Percentiles rank a stretch among this genome's conserved stretches.
These are phyloP conservation scores for Thunnus maccoyii DNA, from an alignment of 2,113 vertebrate genomes.

Conservation along the genomic window DNA sequence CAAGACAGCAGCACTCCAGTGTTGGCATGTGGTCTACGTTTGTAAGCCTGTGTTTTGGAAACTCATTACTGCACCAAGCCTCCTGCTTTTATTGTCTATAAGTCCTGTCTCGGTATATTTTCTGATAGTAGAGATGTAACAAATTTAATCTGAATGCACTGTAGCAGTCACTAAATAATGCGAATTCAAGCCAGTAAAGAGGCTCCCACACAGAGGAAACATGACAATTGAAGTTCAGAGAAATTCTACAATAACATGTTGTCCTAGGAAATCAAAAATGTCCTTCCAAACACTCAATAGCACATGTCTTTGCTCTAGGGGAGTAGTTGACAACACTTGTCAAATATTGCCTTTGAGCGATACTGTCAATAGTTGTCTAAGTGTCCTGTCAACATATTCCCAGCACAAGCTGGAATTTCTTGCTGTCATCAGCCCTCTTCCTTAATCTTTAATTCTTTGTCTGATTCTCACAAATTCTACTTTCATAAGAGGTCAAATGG, in stretches of 20 bases:
- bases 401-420: background rate
- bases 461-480: background rate
- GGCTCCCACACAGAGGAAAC: background rate
- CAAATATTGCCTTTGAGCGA: conserved; percentile 13
- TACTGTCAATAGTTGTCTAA: conserved; percentile 2
- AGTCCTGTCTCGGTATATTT: background rate
- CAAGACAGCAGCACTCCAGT: conserved; percentile 65
- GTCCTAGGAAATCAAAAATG: background rate
- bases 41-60: conserved; percentile 54
- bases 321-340: conserved; percentile 9
- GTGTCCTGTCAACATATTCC: background rate
- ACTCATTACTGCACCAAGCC: conserved; percentile 44
- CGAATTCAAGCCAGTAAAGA: background rate
- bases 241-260: background rate
- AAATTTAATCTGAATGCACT: background rate
- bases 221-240: background rate
- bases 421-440: too few species aligned
- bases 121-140: background rate
- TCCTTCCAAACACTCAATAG: background rate
- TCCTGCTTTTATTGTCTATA: conserved; percentile 6
- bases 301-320: conserved; percentile 29
- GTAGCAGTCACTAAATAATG: background rate
- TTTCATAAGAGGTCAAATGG: background rate
- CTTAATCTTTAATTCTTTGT: background rate
- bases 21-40: conserved; percentile 70